Base-by-base conservation (phyloP, 2,888 invertebrate species). In the Drosophila merina region DNA sequence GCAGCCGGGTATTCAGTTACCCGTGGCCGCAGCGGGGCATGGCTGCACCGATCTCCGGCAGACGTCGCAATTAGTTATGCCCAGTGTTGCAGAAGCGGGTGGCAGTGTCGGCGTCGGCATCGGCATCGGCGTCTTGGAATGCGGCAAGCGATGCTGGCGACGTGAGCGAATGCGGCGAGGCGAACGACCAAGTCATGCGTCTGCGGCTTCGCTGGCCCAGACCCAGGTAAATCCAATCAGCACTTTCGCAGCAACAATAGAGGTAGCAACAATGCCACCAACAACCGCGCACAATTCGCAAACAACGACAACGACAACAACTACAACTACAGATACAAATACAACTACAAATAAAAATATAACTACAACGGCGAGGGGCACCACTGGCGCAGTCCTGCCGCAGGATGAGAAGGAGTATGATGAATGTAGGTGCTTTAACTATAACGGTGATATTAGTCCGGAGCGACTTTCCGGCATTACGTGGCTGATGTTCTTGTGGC, bases 381-480 rank as follows among this genome's bases (percentile, higher is more conserved):
- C 72, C 76, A 77, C 74, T 52, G 72, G 69, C 63, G 68, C 58
- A 42, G 45, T 49, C 64, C 52, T 78, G 69, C 72, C 66, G 47
- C 56, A 82, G 50, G 54, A 77, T 59, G 69, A 40, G 40, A 20
- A 82, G 75, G 71, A 68, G 72, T 72, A 75, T 75, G 83, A 83
- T 84, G 86, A 88, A 84, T 89, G 88, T 84, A 89, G 89, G 89
- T 89, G 89, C 89, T 89, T 89, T 88, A 89, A 84, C 82, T 78
- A 80, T 77, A 89, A 89, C 76, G 82, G 89, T 89, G 89, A 89
- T 89, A 89, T 88, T 86, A 83, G 86, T 79, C 79, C 75, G 82
- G 70, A 77, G 75, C 79, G 74, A 67, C 79, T 83, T 86, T 70
- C 77, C 77, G 72, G 80, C 82, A 80, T 86, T 83, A 83, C 83